Evolutionary conservation across 2,113 vertebrate species (phyloP), one percentile per base, ranked within the genome.

Genomic region (Sardina pilchardus): DNA sequence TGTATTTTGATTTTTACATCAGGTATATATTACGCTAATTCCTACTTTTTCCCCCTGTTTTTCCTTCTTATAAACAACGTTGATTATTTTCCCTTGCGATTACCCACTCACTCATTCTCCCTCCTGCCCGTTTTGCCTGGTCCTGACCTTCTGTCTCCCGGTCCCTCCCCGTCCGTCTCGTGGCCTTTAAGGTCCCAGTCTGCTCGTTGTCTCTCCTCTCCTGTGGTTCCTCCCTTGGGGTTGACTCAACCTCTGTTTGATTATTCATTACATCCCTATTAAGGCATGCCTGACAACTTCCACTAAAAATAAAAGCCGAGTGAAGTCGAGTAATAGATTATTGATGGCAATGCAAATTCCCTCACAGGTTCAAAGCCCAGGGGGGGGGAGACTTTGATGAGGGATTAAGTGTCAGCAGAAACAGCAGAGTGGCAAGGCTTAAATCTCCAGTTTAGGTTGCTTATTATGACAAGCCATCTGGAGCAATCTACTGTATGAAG

Each of bases 1-100:
- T 97, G 93, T 97, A 97, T 96, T 97, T 97, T 96, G 96, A 97
- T 97, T 97, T 97, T 96, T 97, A 97, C 94, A 97, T 96, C 95
- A 96, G 96, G 96, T 97, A 97, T 96, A 94, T 95, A 94, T 95
- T 89, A 93, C 87, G 90, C 87, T 88, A 89, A 85, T 91, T 90
- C 81, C 63, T 85, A 88, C 45, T 71, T 71, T 81, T 67, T 71
- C 84, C 81, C 81, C 81, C 45, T 85, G 80, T 85, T 86, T 87
- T 75, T 84, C 82, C 83, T 86, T 81, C 88, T 83, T 34, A 39
- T 0, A 78, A 36, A 0, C 14, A 30, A 78, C 2, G 30, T 78
- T 71, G 3, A 34, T 10, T 71, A 6, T 26, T 71, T 36, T 78
- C 14, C 14, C 71, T 34, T 78, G 36, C 30, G 12, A 7, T 10